Base-by-base conservation (phyloP, 1,140 invertebrate genomes). In the Charaxes varanes region DNA sequence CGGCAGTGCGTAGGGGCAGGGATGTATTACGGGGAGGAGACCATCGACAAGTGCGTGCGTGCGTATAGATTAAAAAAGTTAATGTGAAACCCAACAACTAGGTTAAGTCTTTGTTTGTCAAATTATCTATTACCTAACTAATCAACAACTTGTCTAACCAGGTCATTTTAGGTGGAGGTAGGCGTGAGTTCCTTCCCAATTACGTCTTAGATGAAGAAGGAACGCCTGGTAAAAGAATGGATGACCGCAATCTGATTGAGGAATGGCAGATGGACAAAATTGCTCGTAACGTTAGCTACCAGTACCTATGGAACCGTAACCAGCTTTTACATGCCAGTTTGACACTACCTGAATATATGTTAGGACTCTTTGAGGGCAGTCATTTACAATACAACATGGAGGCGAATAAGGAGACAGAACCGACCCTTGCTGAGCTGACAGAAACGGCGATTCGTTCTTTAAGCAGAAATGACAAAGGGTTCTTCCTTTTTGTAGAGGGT, bases 401-500 rank as follows among this genome's bases (percentile, higher is more conserved):
- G 15, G 62, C 61, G 0, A 64, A 87, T 48, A 23, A 63, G 60
- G 78, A 3, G 69, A 90, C 76, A 28, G 88, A 59, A 81, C 93
- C 93, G 0, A 91, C 92, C 1, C 76, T 97, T 0, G 88, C 90
- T 0, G 93, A 97, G 62, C 93, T 97, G 87, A 93, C 93, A 0
- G 87, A 90, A 45, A 90, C 90, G 6, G 95, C 95, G 1, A 89
- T 97, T 17, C 86, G 89, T 28, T 88, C 95, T 24, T 86, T 97
- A 4, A 86, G 86, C 13, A 91, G 91, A 52, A 94, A 94, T 72
- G 81, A 90, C 5, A 89, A 92, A 26, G 95, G 95, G 14, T 97
- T 90, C 74, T 95, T 97, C 65, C 78, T 97, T 6, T 92, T 97
- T 59, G 92, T 97, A 3, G 95, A 97, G 88, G 94, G 90, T 4